A percentile compares a stretch with the other conserved stretches of the same genome.
Evolutionary conservation across 2,888 invertebrate genomes (phyloP).

Genomic region (Enchytraeus crypticus): DNA sequence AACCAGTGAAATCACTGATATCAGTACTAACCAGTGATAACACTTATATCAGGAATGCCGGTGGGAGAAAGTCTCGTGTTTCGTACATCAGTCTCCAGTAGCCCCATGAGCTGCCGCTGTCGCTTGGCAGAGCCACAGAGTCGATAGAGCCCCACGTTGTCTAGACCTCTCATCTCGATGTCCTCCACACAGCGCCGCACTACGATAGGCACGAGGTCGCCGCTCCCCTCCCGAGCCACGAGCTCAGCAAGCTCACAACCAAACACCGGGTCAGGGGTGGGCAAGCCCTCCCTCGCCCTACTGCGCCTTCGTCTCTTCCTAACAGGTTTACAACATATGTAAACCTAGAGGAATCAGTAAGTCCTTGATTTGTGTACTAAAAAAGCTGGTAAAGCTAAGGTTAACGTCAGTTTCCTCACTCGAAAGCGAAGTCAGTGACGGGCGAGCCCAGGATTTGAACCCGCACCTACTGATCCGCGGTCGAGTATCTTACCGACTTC

Average conservation of each 20-base stretch:
- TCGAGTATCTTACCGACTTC: no score
- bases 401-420: no score
- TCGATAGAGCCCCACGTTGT: conserved; percentile 85
- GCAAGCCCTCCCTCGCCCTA: conserved; percentile 37
- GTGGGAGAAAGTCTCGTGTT: conserved; percentile 88
- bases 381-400: no score
- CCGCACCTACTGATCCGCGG: no score
- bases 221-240: conserved; percentile 60
- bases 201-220: conserved; percentile 69
- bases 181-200: conserved; percentile 89
- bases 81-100: conserved; percentile 79
- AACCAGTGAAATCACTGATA: conserved; percentile 51
- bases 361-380: no score
- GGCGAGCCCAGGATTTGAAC: no score
- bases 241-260: conserved; percentile 56
- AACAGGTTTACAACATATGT: no score
- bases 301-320: no score
- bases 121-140: conserved; percentile 94
- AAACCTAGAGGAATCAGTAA: no score
- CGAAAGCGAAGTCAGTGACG: no score
- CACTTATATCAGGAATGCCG: conserved; percentile 97
- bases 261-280: conserved; percentile 49
- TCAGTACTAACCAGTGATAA: conserved; percentile 72
- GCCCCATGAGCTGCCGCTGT: conserved; percentile 82
- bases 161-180: conserved; percentile 83